Conservation (phyloP, 2,797 vertebrate species). For the Tauraco hartlaubi region DNA sequence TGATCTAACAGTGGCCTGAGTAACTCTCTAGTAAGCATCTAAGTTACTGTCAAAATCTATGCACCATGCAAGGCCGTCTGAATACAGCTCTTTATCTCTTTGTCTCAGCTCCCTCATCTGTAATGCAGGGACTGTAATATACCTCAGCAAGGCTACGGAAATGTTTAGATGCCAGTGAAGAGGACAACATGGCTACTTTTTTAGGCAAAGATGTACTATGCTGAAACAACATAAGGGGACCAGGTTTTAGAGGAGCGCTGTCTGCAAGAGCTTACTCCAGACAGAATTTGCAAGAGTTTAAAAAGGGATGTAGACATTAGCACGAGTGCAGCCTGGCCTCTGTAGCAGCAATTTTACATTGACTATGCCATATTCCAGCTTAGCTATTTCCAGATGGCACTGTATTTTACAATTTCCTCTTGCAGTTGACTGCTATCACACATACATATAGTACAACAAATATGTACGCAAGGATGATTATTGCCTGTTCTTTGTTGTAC, state of each 20-base stretch:
- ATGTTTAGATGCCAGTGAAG: neutral
- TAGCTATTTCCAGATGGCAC: conserved; percentile 9
- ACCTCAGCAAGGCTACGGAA: neutral
- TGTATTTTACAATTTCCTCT: conserved; percentile 12
- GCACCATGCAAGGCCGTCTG: neutral
- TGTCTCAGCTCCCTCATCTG: neutral
- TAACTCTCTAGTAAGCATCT: neutral
- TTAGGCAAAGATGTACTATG: neutral
- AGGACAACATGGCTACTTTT: neutral
- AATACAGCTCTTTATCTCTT: neutral
- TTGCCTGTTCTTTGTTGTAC: conserved; percentile 34
- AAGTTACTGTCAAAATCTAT: neutral
- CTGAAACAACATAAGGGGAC: neutral
- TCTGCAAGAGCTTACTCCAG: neutral
- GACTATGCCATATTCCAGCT: neutral
- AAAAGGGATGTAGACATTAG: conserved; percentile 2
- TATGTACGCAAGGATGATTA: neutral
- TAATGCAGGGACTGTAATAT: neutral
- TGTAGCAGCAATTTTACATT: conserved; percentile 17
- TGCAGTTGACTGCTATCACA: conserved; percentile 9
- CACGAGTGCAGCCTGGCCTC: neutral
- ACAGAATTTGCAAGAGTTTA: neutral
- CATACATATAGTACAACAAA: neutral
- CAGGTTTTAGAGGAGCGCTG: neutral
- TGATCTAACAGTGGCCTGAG: neutral